Evolutionary conservation across 2,888 invertebrate genomes (phyloP).

Genomic region (Acleris emargana): DNA sequence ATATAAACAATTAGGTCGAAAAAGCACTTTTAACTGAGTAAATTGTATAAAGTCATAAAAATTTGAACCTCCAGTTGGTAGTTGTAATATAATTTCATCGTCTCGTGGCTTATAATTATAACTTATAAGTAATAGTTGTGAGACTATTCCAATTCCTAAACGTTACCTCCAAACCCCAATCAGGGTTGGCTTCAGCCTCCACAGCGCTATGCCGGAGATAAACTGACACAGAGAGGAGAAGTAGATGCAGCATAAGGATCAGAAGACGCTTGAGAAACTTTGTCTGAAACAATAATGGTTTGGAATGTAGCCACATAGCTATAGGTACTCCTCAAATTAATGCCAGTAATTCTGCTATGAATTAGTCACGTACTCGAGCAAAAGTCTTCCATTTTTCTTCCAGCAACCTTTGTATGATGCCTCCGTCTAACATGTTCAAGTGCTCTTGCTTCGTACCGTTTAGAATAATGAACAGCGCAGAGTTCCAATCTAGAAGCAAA

Average conservation of each 20-base stretch:
- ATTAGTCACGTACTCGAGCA: slow-evolving; percentile 87
- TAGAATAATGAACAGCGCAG: slow-evolving; percentile 97
- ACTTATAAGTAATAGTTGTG: too few relatives aligned
- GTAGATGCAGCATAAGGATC: slow-evolving; percentile 93
- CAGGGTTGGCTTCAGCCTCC: slow-evolving; percentile 65
- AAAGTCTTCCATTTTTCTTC: slow-evolving; percentile 99
- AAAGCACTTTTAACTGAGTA: not conserved
- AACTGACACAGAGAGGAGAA: slow-evolving; percentile 94
- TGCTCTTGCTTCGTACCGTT: slow-evolving; percentile 99
- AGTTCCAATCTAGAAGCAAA: slow-evolving; percentile 94
- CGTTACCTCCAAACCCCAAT: slow-evolving; percentile 66
- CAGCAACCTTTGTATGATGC: slow-evolving; percentile 97
- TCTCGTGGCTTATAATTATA: too few relatives aligned
- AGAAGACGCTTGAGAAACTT: slow-evolving; percentile 96
- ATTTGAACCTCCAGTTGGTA: too few relatives aligned
- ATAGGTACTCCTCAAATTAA: too few relatives aligned
- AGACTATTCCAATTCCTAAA: not conserved
- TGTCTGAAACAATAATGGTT: slow-evolving; percentile 81
- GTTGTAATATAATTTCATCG: too few relatives aligned
- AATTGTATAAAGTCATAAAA: not conserved
- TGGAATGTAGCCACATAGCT: too few relatives aligned
- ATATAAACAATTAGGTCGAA: not conserved
- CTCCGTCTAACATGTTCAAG: slow-evolving; percentile 99
- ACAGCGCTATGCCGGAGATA: slow-evolving; percentile 90
- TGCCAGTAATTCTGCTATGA: too few relatives aligned